Conservation (phyloP, 1,140 invertebrate species). For the Euschistus heros region DNA sequence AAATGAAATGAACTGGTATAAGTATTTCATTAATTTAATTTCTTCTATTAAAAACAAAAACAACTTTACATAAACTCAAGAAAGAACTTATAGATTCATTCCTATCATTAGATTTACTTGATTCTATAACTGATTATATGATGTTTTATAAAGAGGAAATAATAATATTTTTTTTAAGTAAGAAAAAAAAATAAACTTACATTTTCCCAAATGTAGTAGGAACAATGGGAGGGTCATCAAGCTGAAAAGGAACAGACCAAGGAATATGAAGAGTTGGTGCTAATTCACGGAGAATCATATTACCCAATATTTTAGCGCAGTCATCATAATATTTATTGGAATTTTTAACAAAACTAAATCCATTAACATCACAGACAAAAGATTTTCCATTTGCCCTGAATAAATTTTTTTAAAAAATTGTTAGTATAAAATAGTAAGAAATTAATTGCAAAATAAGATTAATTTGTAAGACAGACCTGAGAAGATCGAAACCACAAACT, state of each 20-base stretch:
- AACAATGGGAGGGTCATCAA: constrained; percentile 97
- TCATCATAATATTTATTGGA: constrained; percentile 99
- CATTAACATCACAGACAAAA: constrained; percentile 99
- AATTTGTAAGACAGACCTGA: constrained; percentile 47
- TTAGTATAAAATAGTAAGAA: constrained; percentile 1
- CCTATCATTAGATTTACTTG: too few relatives aligned
- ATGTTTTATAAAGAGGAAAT: too few relatives aligned
- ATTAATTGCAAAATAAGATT: constrained; percentile 7
- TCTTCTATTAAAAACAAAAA: too few relatives aligned
- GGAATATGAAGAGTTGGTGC: constrained; percentile 93
- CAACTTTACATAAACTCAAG: too few relatives aligned
- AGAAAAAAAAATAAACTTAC: constrained; percentile 46
- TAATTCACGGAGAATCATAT: constrained; percentile 84
- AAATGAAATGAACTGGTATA: too few relatives aligned
- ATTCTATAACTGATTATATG: too few relatives aligned
- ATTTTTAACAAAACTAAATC: constrained; percentile 99
- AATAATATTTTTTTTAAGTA: too few relatives aligned
- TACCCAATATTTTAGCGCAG: constrained; percentile 93
- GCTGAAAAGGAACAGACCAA: constrained; percentile 90
- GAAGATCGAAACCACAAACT: constrained; percentile 97
- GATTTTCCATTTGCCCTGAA: constrained; percentile 92
- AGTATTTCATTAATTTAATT: too few relatives aligned
- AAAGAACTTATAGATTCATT: too few relatives aligned
- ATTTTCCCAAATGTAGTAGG: constrained; percentile 99
- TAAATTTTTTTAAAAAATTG: constrained; percentile 26